Evolutionary conservation across 2,797 vertebrate genomes (phyloP).

Genomic region (Anomalospiza imberbis): DNA sequence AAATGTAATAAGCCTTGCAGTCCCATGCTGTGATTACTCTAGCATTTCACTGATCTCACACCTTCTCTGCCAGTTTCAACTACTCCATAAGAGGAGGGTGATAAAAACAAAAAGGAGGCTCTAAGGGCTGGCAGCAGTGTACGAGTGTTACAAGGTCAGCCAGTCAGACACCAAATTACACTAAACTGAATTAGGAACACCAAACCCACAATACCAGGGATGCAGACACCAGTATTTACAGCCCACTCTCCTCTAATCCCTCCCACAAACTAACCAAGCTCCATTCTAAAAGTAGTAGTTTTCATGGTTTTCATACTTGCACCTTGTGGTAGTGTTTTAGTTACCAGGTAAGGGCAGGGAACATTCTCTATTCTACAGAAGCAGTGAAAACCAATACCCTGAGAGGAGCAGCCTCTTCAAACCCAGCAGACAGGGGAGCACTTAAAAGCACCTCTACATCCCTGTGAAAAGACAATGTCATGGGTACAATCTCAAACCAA

Average conservation of each 20-base stretch:
- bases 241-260: background rate
- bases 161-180: background rate
- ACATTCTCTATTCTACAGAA: background rate
- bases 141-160: background rate
- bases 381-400: background rate
- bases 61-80: background rate
- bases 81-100: rapidly evolving
- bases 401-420: background rate
- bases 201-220: background rate
- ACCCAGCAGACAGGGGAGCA: background rate
- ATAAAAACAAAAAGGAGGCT: background rate
- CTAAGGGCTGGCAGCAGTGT: background rate
- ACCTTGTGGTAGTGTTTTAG: background rate
- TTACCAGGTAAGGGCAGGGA: background rate
- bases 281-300: background rate
- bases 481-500: background rate
- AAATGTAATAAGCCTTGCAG: background rate
- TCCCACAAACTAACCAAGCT: background rate
- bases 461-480: background rate
- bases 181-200: background rate
- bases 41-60: background rate
- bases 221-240: background rate
- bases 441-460: background rate
- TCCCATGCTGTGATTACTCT: background rate
- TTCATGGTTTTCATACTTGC: background rate